Conservation (phyloP, 1,140 invertebrate species). For the Notospermus geniculatus region DNA sequence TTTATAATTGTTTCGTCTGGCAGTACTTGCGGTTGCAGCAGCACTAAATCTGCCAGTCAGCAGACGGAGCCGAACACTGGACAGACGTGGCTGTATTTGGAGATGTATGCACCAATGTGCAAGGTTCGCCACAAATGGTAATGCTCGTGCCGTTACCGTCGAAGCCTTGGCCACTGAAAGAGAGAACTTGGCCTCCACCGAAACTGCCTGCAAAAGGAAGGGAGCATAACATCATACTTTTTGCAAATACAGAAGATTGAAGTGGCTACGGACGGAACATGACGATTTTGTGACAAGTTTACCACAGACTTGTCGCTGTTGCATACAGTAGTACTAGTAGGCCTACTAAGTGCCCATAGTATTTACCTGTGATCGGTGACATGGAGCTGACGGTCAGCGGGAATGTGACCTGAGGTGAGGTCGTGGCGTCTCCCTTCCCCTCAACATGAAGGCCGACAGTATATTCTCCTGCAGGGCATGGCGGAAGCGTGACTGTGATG, state of each 20-base stretch:
- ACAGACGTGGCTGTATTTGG: slow-evolving; percentile 11
- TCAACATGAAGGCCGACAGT: not conserved
- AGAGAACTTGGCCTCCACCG: slow-evolving; percentile 2
- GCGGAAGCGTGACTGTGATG: not conserved
- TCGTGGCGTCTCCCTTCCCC: not conserved
- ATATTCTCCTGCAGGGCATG: not conserved
- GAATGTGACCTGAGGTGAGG: slow-evolving; percentile 14
- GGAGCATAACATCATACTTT: not conserved
- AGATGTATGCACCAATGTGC: slow-evolving; percentile 11
- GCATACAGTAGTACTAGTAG: no score
- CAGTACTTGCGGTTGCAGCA: no score
- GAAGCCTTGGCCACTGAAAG: not conserved
- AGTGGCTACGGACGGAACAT: slow-evolving; percentile 33
- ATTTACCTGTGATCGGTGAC: slow-evolving; percentile 11
- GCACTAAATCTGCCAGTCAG: no score
- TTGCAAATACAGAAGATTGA: slow-evolving; percentile 28
- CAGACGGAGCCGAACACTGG: slow-evolving; percentile 4
- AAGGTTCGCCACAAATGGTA: slow-evolving; percentile 31
- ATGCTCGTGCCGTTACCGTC: slow-evolving; percentile 16
- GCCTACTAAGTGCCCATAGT: slow-evolving; percentile 26
- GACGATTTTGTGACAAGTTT: no score
- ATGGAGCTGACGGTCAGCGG: slow-evolving; percentile 9
- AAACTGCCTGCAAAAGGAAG: not conserved
- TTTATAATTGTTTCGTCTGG: no score
- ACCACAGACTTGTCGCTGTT: no score